Conservation (phyloP, 2,113 vertebrate genomes). For the Carassius auratus region DNA sequence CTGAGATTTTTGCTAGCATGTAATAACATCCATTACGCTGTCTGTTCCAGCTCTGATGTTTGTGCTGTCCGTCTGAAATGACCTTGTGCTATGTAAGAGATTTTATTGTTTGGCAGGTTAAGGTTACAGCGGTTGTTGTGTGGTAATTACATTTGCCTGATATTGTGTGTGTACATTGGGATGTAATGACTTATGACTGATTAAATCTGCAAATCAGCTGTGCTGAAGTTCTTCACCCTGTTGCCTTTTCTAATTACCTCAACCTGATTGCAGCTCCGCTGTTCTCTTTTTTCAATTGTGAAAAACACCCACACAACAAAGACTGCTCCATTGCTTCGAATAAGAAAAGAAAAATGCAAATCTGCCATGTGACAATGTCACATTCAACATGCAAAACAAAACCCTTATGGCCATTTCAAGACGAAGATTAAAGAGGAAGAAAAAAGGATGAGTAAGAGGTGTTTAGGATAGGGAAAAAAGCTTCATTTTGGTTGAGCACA, state of each 20-base stretch:
- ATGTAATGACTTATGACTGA: constrained; percentile 32
- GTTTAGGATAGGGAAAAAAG: not conserved
- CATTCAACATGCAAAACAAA: not conserved
- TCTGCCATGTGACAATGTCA: not conserved
- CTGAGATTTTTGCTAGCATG: not conserved
- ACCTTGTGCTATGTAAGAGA: constrained; percentile 5
- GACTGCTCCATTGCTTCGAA: not conserved
- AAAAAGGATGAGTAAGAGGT: not conserved
- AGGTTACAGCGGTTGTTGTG: not conserved
- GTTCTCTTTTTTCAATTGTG: constrained; percentile 1
- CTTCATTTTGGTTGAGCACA: not conserved
- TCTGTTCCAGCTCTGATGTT: not conserved
- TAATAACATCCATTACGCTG: not conserved
- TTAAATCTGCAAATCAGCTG: constrained; percentile 30
- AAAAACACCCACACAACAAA: constrained; percentile 18
- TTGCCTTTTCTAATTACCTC: constrained; percentile 22
- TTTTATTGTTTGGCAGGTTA: constrained; percentile 13
- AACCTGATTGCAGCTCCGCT: constrained; percentile 23
- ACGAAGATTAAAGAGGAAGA: not conserved
- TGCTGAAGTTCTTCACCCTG: constrained; percentile 23
- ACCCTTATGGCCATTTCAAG: not conserved
- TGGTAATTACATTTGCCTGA: constrained; percentile 8
- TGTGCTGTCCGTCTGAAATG: not conserved
- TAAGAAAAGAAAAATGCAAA: not conserved
- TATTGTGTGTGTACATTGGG: constrained; percentile 1